These are phyloP conservation scores for Hydrophis major DNA, from an alignment of 2,797 vertebrate species.

Conservation along the genomic window DNA sequence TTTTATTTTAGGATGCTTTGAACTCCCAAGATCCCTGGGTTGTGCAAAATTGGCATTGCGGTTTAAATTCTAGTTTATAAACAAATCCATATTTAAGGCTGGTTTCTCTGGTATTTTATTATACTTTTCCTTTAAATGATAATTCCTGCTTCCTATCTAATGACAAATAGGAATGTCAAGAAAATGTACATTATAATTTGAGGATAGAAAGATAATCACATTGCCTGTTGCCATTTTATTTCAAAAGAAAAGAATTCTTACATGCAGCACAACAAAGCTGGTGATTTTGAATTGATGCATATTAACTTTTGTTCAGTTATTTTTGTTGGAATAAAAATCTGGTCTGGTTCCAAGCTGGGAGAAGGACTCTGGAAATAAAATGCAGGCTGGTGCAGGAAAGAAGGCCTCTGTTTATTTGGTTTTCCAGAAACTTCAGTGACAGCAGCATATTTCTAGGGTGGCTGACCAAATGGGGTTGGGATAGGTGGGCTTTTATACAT, in stretches of 20 bases:
- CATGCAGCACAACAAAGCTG: background rate
- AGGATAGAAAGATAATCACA: background rate
- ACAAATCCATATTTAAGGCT: background rate
- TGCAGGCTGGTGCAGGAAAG: too few relatives aligned
- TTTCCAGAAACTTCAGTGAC: too few relatives aligned
- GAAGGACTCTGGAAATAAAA: too few relatives aligned
- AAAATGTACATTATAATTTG: background rate
- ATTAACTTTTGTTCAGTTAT: background rate
- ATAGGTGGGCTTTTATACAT: too few relatives aligned
- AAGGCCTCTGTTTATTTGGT: too few relatives aligned
- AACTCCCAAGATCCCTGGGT: background rate
- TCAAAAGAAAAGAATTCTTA: background rate
- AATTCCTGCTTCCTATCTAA: background rate
- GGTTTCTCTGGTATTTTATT: background rate
- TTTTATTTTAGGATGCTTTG: background rate
- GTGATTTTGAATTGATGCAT: background rate
- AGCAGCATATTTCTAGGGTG: too few relatives aligned
- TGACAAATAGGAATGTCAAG: background rate
- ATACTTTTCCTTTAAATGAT: background rate
- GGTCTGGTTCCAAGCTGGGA: too few relatives aligned
- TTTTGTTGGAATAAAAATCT: background rate
- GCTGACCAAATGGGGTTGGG: too few relatives aligned
- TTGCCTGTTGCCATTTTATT: background rate
- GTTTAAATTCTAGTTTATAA: background rate
- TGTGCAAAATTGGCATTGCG: background rate